Conservation (phyloP, 2,797 vertebrate genomes). For the Gouania willdenowi region DNA sequence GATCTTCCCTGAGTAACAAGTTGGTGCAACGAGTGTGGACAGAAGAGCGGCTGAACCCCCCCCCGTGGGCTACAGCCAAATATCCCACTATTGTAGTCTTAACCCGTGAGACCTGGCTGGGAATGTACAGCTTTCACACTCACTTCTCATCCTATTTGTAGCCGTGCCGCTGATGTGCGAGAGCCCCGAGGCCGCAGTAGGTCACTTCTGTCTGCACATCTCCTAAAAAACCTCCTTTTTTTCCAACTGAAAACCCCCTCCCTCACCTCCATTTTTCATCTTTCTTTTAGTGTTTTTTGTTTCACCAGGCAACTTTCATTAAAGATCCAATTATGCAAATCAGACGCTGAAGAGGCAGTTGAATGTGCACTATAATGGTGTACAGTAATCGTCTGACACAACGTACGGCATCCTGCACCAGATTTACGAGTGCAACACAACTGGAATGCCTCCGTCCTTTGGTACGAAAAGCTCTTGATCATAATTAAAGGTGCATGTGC, state of each 20-base stretch:
- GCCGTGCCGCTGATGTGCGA: conserved; percentile 79
- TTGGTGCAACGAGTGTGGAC: conserved; percentile 79
- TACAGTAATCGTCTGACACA: conserved; percentile 87
- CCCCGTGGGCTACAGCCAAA: conserved; percentile 81
- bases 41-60: conserved; percentile 76
- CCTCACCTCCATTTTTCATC: conserved; percentile 26
- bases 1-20: conserved; percentile 83
- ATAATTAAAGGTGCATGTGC: conserved; percentile 91
- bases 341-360: conserved; percentile 84
- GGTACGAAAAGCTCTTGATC: conserved; percentile 86
- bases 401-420: conserved; percentile 82
- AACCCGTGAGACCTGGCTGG: conserved; percentile 84
- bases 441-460: conserved; percentile 86
- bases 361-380: conserved; percentile 85
- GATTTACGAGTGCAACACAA: conserved; percentile 90
- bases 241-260: conserved; percentile 33
- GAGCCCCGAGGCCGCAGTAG: conserved; percentile 57
- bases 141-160: conserved; percentile 85
- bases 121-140: conserved; percentile 85
- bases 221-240: neutral
- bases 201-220: conserved; percentile 70
- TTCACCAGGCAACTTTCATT: conserved; percentile 91
- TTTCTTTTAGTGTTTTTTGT: conserved; percentile 68
- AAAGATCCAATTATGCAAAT: conserved; percentile 96
- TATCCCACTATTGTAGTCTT: conserved; percentile 84